Evolutionary conservation across 1,140 invertebrate species (phyloP).

Genomic region (Rhyacophila brunnea): DNA sequence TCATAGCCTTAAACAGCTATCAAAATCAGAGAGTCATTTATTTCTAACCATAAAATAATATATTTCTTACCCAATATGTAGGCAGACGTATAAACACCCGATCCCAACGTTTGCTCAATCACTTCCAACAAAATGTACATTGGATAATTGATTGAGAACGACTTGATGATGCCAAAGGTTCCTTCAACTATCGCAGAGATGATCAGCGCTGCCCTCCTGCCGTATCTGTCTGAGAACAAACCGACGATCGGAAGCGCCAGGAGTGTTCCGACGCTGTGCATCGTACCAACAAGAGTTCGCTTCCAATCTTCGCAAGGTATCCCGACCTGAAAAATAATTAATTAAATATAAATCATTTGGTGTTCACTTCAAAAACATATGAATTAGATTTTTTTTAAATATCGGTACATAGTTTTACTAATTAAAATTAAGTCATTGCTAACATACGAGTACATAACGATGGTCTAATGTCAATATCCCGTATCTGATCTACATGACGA

Average conservation of each 20-base stretch:
- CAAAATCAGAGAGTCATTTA: no score
- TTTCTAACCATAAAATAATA: no score
- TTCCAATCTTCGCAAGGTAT: constrained; percentile 62
- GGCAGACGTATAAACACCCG: constrained; percentile 46
- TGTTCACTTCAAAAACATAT: no score
- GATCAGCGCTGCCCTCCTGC: constrained; percentile 63
- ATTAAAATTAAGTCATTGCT: no score
- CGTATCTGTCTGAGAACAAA: constrained; percentile 63
- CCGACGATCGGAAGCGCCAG: constrained; percentile 66
- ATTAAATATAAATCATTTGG: no score
- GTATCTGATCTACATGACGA: no score
- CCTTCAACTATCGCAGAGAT: constrained; percentile 58
- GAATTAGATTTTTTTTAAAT: no score
- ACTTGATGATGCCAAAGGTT: constrained; percentile 61
- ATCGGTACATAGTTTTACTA: no score
- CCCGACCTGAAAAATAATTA: constrained; percentile 41
- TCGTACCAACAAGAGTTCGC: constrained; percentile 66
- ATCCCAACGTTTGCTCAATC: constrained; percentile 57
- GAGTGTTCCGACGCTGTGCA: constrained; percentile 70
- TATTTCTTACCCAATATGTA: constrained; percentile 48
- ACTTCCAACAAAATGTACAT: constrained; percentile 67
- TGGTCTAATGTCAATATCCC: no score
- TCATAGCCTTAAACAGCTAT: no score
- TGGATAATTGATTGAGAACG: constrained; percentile 65
- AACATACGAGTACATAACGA: no score